Percentiles rank a stretch among this genome's conserved stretches.
phyloP scores from a whole-genome alignment of 2,113 vertebrate species.

The Ciconia stormi region DNA sequence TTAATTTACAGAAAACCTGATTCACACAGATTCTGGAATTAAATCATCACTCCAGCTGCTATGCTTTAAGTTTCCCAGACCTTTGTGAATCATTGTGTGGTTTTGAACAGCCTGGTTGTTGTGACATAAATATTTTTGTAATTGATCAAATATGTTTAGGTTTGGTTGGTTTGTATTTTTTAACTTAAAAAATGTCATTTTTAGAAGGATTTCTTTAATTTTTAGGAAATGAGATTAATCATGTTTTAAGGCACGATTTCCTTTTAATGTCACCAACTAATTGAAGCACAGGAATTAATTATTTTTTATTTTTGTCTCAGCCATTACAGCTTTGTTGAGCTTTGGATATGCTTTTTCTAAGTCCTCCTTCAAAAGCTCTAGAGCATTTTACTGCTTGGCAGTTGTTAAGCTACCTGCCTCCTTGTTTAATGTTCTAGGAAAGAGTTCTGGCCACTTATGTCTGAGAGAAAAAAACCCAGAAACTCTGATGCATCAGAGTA shows the following conservation, averaged over 20 bases:
- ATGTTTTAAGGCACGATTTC: neutral
- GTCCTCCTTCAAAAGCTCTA: neutral
- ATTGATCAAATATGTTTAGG: constrained; percentile 61
- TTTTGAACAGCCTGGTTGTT: constrained; percentile 58
- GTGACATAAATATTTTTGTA: constrained; percentile 59
- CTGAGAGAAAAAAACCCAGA: neutral
- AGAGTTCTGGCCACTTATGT: neutral
- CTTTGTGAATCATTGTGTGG: constrained; percentile 68
- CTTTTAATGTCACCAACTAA: constrained; percentile 38
- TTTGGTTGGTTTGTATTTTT: constrained; percentile 49
- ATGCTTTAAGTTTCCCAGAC: constrained; percentile 50
- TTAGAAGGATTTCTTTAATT: constrained; percentile 36
- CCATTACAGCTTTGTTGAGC: neutral
- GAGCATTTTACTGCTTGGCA: neutral
- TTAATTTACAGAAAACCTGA: constrained; percentile 64
- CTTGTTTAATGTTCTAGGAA: neutral
- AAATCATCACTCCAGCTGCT: constrained; percentile 63
- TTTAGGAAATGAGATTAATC: constrained; percentile 63
- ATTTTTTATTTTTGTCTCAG: constrained; percentile 9
- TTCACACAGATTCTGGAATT: constrained; percentile 54
- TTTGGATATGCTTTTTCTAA: neutral
- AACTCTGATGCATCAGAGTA: neutral
- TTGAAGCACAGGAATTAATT: neutral
- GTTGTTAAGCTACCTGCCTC: constrained; percentile 16
- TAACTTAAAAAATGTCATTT: neutral